Evolutionary conservation across 2,113 vertebrate species (phyloP).

Genomic region (Nannospalax galili): DNA sequence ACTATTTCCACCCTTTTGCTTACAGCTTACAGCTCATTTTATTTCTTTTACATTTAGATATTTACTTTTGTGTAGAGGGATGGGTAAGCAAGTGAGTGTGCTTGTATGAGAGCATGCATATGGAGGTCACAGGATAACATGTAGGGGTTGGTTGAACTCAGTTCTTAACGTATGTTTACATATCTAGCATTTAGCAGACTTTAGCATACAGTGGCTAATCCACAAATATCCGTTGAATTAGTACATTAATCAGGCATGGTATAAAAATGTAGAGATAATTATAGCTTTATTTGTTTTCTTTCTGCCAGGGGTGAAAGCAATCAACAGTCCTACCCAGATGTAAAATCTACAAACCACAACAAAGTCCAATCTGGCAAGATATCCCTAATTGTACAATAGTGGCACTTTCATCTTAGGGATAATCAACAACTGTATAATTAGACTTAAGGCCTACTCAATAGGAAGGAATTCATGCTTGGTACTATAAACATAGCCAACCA

Average conservation of each 20-base stretch:
- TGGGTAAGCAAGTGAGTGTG: neutral
- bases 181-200: neutral
- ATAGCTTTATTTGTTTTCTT: too few species aligned
- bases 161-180: neutral
- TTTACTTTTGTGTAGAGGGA: neutral
- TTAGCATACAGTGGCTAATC: neutral
- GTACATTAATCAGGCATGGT: neutral
- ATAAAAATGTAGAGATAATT: neutral
- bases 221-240: neutral
- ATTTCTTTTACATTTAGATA: neutral
- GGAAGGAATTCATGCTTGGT: too few species aligned
- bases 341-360: too few species aligned
- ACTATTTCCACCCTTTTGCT: constrained; percentile 9
- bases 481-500: too few species aligned
- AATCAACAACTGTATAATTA: too few species aligned
- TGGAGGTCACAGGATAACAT: neutral
- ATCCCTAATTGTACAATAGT: too few species aligned
- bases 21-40: neutral
- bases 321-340: too few species aligned
- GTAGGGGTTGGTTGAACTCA: neutral
- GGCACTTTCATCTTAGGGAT: too few species aligned
- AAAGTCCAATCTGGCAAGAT: too few species aligned
- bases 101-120: neutral
- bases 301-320: too few species aligned
- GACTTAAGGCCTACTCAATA: too few species aligned